A percentile compares a stretch with the other conserved stretches of the same genome.
phyloP scores from a whole-genome alignment of 2,888 invertebrate species.

The Amiota communis region DNA sequence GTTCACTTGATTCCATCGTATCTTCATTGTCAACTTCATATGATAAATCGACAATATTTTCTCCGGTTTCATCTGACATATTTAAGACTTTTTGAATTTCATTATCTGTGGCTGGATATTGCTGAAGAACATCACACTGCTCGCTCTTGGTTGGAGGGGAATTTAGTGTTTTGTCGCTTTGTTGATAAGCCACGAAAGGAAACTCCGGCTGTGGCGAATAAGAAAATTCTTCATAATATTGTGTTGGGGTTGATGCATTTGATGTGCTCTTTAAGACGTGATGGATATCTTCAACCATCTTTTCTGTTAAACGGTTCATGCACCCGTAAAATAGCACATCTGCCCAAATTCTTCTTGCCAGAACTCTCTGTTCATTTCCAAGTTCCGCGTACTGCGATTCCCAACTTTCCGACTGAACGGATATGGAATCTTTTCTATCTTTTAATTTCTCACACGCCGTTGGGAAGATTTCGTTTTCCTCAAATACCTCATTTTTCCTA shows the following conservation, averaged over 20 bases:
- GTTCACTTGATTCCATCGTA: too few species aligned
- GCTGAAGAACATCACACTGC: too few species aligned
- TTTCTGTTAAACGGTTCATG: conserved; percentile 24
- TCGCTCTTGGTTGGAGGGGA: too few species aligned
- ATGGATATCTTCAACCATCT: conserved; percentile 30
- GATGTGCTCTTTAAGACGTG: conserved; percentile 17
- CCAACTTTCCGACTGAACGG: neutral
- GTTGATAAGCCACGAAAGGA: neutral
- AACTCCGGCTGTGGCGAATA: neutral
- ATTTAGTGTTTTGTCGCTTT: too few species aligned
- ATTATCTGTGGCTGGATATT: too few species aligned
- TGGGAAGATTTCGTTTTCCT: neutral
- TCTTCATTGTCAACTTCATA: too few species aligned
- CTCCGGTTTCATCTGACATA: too few species aligned
- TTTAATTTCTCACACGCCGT: too few species aligned
- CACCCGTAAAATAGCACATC: conserved; percentile 28
- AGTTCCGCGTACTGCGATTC: neutral
- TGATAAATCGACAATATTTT: too few species aligned
- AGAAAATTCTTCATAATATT: neutral
- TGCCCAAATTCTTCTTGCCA: conserved; percentile 25
- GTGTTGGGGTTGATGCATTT: neutral
- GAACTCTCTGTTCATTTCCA: conserved; percentile 26
- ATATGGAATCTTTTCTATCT: too few species aligned
- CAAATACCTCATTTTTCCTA: neutral
- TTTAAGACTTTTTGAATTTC: too few species aligned